phyloP scores from a whole-genome alignment of 2,113 vertebrate genomes.

The Ammodramus savannarum region DNA sequence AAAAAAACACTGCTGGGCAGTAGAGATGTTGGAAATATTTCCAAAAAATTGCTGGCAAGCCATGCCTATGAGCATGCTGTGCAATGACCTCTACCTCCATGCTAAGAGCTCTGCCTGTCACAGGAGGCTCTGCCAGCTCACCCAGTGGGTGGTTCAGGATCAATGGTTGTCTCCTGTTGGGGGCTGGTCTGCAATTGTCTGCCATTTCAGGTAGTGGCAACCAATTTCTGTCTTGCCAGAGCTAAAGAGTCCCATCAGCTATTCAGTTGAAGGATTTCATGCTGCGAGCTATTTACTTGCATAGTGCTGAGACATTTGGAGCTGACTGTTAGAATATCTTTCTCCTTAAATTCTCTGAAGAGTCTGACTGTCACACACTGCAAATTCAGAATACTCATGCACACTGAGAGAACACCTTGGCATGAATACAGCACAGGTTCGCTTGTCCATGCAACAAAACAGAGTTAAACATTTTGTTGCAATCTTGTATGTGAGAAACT shows the following conservation, averaged over 20 bases:
- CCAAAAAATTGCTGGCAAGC: background rate
- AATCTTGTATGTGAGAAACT: background rate
- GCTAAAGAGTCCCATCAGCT: background rate
- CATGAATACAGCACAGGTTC: background rate
- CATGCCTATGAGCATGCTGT: background rate
- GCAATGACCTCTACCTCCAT: background rate
- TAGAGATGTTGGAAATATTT: background rate
- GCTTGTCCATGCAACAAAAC: background rate
- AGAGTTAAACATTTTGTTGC: background rate
- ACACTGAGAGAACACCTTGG: background rate
- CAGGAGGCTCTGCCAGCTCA: background rate
- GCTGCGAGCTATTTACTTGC: background rate
- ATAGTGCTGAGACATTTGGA: background rate
- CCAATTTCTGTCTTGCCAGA: background rate
- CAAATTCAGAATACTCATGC: background rate
- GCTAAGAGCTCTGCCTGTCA: background rate
- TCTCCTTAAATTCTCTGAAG: background rate
- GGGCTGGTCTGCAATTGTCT: background rate
- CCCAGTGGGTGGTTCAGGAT: background rate
- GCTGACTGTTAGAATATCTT: background rate
- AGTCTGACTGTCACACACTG: background rate
- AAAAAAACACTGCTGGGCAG: background rate
- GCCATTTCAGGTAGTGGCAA: accelerated
- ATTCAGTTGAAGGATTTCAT: background rate
- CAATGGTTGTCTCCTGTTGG: accelerated